A percentile compares a stretch with the other conserved stretches of the same genome.
These are phyloP conservation scores for Elephas maximus DNA, from an alignment of 2,113 vertebrate species.

Conservation along the genomic window DNA sequence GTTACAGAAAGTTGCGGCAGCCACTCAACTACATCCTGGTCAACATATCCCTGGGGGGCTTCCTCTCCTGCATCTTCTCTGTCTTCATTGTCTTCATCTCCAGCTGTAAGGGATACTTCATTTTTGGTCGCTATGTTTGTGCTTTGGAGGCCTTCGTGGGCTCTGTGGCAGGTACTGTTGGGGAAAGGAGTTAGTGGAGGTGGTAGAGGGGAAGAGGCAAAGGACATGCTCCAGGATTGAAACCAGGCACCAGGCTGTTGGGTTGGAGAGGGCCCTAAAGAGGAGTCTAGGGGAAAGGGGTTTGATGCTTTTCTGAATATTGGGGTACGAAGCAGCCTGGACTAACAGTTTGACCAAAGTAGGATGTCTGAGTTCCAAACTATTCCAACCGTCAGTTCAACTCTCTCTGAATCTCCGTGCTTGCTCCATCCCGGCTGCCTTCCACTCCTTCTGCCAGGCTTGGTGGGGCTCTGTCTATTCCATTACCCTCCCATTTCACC, in stretches of 20 bases:
- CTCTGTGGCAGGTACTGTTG: slow-evolving; percentile 63
- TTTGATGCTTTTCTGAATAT: not conserved
- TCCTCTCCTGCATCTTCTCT: slow-evolving; percentile 89
- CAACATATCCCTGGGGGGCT: slow-evolving; percentile 89
- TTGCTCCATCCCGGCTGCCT: not conserved
- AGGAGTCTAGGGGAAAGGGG: not conserved
- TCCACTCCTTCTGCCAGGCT: not conserved
- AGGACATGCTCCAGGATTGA: not conserved
- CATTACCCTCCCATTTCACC: not conserved
- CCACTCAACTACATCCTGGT: slow-evolving; percentile 94
- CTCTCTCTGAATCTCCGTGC: not conserved
- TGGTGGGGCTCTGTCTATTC: not conserved
- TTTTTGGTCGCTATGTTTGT: slow-evolving; percentile 90
- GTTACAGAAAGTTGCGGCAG: slow-evolving; percentile 92
- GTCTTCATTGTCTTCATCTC: slow-evolving; percentile 90
- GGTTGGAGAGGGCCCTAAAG: not conserved
- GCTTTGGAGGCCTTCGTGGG: slow-evolving; percentile 88
- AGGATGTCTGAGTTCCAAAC: not conserved
- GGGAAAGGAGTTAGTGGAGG: not conserved
- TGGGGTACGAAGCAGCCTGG: not conserved
- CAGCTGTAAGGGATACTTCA: slow-evolving; percentile 89
- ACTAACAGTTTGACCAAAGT: not conserved
- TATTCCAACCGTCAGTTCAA: not conserved
- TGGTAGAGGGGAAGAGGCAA: not conserved
- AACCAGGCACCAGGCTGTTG: not conserved